Conservation (phyloP, 2,113 vertebrate genomes). For the Dromaius novaehollandiae region DNA sequence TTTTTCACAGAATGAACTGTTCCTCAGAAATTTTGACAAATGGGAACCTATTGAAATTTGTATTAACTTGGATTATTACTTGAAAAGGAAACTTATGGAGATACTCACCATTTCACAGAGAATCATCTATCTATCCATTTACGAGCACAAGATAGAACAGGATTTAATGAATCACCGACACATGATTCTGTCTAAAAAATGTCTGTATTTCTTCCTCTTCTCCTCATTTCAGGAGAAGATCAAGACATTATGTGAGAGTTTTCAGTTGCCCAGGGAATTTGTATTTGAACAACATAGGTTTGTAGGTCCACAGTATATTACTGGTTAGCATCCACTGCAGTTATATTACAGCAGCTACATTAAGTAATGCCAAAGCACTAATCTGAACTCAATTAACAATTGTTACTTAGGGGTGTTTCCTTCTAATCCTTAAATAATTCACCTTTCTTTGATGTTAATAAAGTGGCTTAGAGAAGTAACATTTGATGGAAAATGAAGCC, state of each 20-base stretch:
- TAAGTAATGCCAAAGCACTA: slow-evolving; percentile 56
- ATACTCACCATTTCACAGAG: not conserved
- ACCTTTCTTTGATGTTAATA: slow-evolving; percentile 72
- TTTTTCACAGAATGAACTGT: not conserved
- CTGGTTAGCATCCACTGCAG: not conserved
- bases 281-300: not conserved
- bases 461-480: slow-evolving; percentile 51
- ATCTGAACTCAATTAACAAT: slow-evolving; percentile 56
- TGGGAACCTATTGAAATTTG: not conserved
- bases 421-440: slow-evolving; percentile 69
- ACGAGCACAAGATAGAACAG: not conserved
- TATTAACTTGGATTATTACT: not conserved
- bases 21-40: not conserved
- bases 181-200: slow-evolving; percentile 15
- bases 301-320: not conserved
- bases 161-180: slow-evolving; percentile 31
- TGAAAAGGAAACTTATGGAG: not conserved
- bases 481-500: slow-evolving; percentile 39
- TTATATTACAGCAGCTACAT: slow-evolving; percentile 19
- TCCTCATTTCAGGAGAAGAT: not conserved
- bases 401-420: slow-evolving; percentile 37
- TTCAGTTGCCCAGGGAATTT: not conserved
- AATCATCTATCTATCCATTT: not conserved
- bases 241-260: not conserved
- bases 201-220: not conserved